Percentiles rank a stretch among this genome's conserved stretches.
phyloP scores from a whole-genome alignment of 2,888 invertebrate species.

The Galeruca laticollis region DNA sequence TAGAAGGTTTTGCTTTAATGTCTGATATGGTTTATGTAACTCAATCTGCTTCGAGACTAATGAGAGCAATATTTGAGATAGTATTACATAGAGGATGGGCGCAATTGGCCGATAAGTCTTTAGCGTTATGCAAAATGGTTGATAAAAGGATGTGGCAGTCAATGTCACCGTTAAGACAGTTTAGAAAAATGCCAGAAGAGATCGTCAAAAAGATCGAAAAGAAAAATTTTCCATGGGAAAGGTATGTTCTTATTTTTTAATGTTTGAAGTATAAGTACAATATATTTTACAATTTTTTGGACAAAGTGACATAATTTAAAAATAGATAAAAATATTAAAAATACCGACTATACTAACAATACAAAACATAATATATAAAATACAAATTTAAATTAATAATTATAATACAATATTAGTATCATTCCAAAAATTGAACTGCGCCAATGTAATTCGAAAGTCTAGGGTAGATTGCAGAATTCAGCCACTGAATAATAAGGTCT shows the following conservation, averaged over 20 bases:
- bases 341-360: too few relatives aligned
- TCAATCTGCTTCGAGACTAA: slow-evolving; percentile 94
- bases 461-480: too few relatives aligned
- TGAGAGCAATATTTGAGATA: slow-evolving; percentile 98
- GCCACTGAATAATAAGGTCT: too few relatives aligned
- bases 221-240: slow-evolving; percentile 94
- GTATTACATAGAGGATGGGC: slow-evolving; percentile 93
- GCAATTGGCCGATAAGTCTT: slow-evolving; percentile 93
- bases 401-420: too few relatives aligned
- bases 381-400: too few relatives aligned
- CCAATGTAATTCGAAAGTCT: too few relatives aligned
- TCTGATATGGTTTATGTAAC: slow-evolving; percentile 99
- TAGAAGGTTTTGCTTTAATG: slow-evolving; percentile 99
- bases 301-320: too few relatives aligned
- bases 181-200: slow-evolving; percentile 97
- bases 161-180: slow-evolving; percentile 97
- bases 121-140: slow-evolving; percentile 98
- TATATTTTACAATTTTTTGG: too few relatives aligned
- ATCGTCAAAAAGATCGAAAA: slow-evolving; percentile 97
- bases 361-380: too few relatives aligned
- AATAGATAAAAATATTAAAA: too few relatives aligned
- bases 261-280: background rate
- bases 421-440: too few relatives aligned
- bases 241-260: slow-evolving; percentile 60
- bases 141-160: slow-evolving; percentile 99